Evolutionary conservation across 1,140 invertebrate genomes (phyloP), one percentile per base, ranked within the genome.

Genomic region (Brachionus rubens): DNA sequence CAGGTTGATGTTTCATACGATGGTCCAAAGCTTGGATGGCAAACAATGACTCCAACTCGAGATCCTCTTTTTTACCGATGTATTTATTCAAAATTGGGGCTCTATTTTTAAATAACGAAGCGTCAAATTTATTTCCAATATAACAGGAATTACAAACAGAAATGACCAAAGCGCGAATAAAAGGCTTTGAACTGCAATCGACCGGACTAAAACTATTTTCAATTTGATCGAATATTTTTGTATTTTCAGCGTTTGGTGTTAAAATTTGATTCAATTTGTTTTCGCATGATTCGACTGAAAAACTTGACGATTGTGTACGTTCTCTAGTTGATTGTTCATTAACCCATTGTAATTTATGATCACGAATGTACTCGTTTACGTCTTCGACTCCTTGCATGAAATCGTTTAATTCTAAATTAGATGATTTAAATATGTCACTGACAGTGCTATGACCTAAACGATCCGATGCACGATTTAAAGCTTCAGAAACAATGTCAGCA

Each of bases 11-110:
- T 80, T 91, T 88, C 77, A 91, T 83, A 80, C 88, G 87, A 79
- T 89, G 86, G 67, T 85, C 82, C 48, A 92, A 86, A 30, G 89
- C 86, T 82, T 94, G 92, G 80, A 93, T 86, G 41, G 91, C 91
- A 84, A 90, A 91, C 54, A 95, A 86, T 80, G 91, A 91, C 82
- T 91, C 90, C 33, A 92, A 85, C 83, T 94, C 91, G 46, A 89
- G 85, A 40, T 87, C 83, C 68, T 88, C 83, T 79, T 89, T 88
- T 76, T 89, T 87, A 80, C 90, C 91, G 12, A 92, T 88, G 80
- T 90, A 93, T 59, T 89, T 89, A 54, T 87, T 87, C 40, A 94
- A 88, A 47, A 94, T 84, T 52, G 81, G 85, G 79, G 85, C 81
- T 41, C 87, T 82, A 59, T 80, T 83, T 75, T 80, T 82, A 24